Percentiles rank a stretch among this genome's conserved stretches.
phyloP scores from a whole-genome alignment of 2,113 vertebrate genomes.

The Sitta europaea region DNA sequence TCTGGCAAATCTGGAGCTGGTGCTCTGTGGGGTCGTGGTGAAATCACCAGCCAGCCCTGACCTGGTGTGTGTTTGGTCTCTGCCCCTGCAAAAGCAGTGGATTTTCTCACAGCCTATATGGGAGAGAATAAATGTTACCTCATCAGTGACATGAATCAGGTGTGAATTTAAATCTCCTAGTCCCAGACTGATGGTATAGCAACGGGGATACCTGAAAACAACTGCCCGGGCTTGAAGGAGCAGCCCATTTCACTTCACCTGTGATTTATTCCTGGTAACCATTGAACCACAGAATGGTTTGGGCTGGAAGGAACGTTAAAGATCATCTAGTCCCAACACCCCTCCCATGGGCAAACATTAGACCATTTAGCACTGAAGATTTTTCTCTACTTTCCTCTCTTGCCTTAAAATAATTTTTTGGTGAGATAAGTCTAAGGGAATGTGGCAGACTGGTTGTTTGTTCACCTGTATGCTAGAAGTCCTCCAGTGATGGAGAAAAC shows the following conservation, averaged over 20 bases:
- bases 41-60: not conserved
- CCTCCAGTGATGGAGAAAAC: not conserved
- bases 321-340: not conserved
- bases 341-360: not conserved
- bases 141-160: not conserved
- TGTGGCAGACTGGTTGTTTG: fast-evolving
- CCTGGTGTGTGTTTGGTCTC: not conserved
- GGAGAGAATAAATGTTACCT: not conserved
- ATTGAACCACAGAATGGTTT: not conserved
- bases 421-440: not conserved
- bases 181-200: fast-evolving
- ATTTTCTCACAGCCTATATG: not conserved
- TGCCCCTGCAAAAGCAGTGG: not conserved
- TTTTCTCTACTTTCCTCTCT: not conserved
- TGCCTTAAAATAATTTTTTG: not conserved
- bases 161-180: not conserved
- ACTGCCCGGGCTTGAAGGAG: not conserved
- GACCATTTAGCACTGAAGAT: not conserved
- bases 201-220: not conserved
- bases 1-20: not conserved
- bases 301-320: not conserved
- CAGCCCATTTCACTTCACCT: not conserved
- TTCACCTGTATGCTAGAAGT: not conserved
- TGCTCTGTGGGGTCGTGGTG: not conserved
- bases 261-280: not conserved